Conservation (phyloP, 2,888 invertebrate genomes). For the Callyntrura guangdongensis region DNA sequence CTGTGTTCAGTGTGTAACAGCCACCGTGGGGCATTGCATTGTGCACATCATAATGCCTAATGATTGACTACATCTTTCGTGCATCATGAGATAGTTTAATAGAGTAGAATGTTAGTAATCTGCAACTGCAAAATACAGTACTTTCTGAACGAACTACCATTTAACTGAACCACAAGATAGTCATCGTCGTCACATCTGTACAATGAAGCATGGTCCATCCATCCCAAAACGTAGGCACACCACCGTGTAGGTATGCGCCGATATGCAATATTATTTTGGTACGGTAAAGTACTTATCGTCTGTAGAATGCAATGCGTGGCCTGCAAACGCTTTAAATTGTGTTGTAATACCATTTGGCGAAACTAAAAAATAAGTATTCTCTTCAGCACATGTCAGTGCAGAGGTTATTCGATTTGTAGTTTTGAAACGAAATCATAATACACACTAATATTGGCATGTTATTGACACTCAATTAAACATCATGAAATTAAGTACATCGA, state of each 20-base stretch:
- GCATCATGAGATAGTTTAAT: constrained; percentile 16
- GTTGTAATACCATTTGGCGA: background rate
- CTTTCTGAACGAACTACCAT: constrained; percentile 29
- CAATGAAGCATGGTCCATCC: constrained; percentile 15
- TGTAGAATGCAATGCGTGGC: background rate
- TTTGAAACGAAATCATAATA: background rate
- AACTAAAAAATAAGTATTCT: background rate
- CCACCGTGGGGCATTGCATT: background rate
- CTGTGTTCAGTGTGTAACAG: background rate
- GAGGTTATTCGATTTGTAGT: background rate
- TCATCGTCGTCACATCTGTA: constrained; percentile 6
- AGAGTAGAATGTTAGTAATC: background rate
- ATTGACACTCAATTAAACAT: constrained; percentile 25
- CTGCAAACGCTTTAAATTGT: background rate
- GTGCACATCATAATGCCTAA: constrained; percentile 40
- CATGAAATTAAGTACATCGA: background rate
- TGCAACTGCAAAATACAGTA: constrained; percentile 1
- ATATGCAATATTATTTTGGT: background rate
- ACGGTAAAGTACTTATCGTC: background rate
- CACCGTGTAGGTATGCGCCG: no score
- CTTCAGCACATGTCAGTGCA: background rate
- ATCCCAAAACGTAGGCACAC: background rate
- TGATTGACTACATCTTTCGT: constrained; percentile 49
- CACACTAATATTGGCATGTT: background rate
- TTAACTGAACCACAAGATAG: background rate